A percentile compares a stretch with the other conserved stretches of the same genome.
Conservation (phyloP, 1,140 invertebrate species). For the Elysia chlorotica region DNA sequence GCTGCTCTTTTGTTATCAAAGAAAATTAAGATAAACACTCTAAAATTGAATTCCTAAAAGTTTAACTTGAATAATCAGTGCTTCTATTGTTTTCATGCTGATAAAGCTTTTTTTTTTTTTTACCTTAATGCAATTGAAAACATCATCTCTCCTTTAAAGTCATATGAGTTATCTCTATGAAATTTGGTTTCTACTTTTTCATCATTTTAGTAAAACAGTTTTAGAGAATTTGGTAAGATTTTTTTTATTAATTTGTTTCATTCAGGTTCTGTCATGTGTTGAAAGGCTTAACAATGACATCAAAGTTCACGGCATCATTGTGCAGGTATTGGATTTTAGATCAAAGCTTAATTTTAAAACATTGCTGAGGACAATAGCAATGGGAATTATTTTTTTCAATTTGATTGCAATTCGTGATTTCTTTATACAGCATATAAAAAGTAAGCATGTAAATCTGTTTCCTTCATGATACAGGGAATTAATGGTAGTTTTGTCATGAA, state of each 20-base stretch:
- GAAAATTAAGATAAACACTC: too few relatives aligned
- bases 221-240: too few relatives aligned
- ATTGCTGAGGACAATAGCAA: neutral
- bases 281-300: constrained; percentile 80
- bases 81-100: neutral
- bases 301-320: constrained; percentile 91
- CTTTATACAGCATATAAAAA: neutral
- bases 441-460: too few relatives aligned
- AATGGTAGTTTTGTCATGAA: too few relatives aligned
- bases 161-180: too few relatives aligned
- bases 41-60: too few relatives aligned
- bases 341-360: neutral
- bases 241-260: too few relatives aligned
- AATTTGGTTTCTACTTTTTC: too few relatives aligned
- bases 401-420: neutral
- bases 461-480: too few relatives aligned
- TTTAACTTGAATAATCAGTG: neutral
- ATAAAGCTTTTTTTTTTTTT: neutral
- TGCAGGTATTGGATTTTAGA: constrained; percentile 68
- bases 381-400: neutral
- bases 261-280: constrained; percentile 11
- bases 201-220: too few relatives aligned
- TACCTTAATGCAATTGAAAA: neutral
- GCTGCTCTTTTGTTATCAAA: too few relatives aligned
- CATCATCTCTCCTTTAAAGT: too few relatives aligned